Conservation (phyloP, 2,113 vertebrate genomes). For the Ia io region DNA sequence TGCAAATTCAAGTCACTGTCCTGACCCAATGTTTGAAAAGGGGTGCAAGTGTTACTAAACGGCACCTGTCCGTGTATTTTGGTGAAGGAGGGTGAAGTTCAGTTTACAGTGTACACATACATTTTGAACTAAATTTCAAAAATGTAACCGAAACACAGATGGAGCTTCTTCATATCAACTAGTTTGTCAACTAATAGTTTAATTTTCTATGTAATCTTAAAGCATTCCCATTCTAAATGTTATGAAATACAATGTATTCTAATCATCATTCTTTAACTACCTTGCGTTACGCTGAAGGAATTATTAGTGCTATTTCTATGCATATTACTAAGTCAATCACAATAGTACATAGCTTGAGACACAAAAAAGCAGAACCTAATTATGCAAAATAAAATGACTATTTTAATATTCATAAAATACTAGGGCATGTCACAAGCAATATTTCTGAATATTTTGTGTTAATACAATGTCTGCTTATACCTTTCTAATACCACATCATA, state of each 20-base stretch:
- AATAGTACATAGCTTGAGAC: neutral
- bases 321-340: neutral
- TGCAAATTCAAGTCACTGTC: neutral
- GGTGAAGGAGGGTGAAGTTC: no score
- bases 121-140: neutral
- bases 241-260: neutral
- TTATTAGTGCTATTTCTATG: neutral
- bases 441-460: constrained; percentile 16
- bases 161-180: neutral
- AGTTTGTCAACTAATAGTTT: neutral
- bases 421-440: neutral
- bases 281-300: neutral
- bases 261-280: neutral
- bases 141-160: neutral
- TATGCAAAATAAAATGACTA: neutral
- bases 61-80: neutral
- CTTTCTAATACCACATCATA: neutral
- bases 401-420: constrained; percentile 17
- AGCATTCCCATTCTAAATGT: neutral
- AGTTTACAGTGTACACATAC: neutral
- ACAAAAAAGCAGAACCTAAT: neutral
- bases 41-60: neutral
- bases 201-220: neutral
- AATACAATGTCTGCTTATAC: neutral
- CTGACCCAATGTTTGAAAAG: accelerated